A percentile compares a stretch with the other conserved stretches of the same genome.
phyloP scores from a whole-genome alignment of 2,797 vertebrate genomes.

The Argentina silus region DNA sequence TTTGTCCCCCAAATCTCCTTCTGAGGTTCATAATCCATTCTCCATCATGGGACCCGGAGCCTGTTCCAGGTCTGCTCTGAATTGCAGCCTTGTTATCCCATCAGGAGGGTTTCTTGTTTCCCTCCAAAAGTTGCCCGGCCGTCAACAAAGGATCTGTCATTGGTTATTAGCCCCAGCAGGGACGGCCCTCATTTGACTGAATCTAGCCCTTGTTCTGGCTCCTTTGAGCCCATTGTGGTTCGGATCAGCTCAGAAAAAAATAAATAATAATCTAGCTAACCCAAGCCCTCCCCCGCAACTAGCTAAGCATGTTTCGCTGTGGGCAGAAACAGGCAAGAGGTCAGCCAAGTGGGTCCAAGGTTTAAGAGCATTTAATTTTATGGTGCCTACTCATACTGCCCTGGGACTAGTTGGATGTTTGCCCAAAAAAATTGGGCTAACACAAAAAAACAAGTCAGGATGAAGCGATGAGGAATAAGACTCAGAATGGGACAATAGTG shows the following conservation, averaged over 20 bases:
- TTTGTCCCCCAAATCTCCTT: too few species aligned
- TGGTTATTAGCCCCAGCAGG: neutral
- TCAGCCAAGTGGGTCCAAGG: neutral
- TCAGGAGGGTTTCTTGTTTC: neutral
- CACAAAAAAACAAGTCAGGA: neutral
- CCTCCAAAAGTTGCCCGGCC: neutral
- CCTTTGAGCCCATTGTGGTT: neutral
- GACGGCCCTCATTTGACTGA: neutral
- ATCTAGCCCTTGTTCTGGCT: neutral
- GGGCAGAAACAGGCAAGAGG: neutral
- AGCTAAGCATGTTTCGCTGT: neutral
- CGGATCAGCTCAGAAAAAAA: neutral
- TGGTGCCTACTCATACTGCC: neutral
- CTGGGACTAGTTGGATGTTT: neutral
- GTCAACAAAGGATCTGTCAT: slow-evolving; percentile 12
- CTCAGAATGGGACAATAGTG: neutral
- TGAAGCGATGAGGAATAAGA: neutral
- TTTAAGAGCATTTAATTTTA: neutral
- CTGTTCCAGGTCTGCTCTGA: neutral
- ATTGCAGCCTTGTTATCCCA: slow-evolving; percentile 9
- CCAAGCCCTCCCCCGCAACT: neutral
- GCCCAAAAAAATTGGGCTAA: neutral
- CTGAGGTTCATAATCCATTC: too few species aligned
- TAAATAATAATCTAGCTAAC: neutral
- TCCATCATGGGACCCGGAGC: neutral